Evolutionary conservation across 2,797 vertebrate species (phyloP).

Genomic region (Enteromius viviparus): DNA sequence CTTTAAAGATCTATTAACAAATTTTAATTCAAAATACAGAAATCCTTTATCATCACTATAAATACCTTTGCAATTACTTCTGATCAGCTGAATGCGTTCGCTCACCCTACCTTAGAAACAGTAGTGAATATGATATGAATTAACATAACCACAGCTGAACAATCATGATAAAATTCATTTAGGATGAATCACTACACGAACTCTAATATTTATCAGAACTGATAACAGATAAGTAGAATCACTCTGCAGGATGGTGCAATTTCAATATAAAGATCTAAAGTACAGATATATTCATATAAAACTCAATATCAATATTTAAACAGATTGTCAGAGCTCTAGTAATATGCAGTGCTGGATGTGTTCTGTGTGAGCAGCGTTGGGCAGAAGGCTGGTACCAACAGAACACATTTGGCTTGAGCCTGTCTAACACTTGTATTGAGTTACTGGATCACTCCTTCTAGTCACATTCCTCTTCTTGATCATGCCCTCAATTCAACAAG

Average conservation of each 20-base stretch:
- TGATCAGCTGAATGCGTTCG: background rate
- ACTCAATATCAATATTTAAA: background rate
- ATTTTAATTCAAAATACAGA: background rate
- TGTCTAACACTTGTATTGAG: conserved; percentile 32
- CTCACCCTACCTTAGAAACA: background rate
- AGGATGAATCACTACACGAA: background rate
- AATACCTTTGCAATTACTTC: background rate
- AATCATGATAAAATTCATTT: background rate
- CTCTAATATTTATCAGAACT: background rate
- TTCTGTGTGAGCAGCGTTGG: background rate
- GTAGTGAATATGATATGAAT: background rate
- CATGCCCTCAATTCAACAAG: conserved; percentile 40
- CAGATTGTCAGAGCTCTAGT: background rate
- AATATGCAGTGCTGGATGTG: background rate
- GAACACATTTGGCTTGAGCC: conserved; percentile 36
- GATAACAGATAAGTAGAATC: background rate
- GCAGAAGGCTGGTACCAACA: background rate
- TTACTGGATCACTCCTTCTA: conserved; percentile 58
- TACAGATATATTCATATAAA: background rate
- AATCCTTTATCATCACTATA: background rate
- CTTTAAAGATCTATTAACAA: background rate
- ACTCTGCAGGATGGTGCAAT: background rate
- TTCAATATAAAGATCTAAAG: background rate
- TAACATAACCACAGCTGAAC: background rate
- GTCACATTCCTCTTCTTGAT: conserved; percentile 53